Evolutionary conservation across 2,888 invertebrate species (phyloP), one percentile per base, ranked within the genome.

Genomic region (Autographa gamma): DNA sequence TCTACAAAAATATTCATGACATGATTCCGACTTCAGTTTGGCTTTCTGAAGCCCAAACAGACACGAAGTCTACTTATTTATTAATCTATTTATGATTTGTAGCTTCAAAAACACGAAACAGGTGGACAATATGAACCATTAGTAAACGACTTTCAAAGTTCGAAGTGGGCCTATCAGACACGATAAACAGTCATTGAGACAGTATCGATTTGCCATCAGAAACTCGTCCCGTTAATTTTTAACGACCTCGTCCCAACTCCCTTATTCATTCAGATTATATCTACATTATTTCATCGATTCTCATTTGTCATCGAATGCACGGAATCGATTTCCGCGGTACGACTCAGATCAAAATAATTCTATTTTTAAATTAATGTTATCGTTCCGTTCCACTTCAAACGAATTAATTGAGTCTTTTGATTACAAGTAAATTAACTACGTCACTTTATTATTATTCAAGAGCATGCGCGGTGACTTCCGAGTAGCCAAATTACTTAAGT

Each of bases 141-240:
- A 74, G 54, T 67, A 65, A 77, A 78, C 76, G 75, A 79, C 66
- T 61, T 67, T 61, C 43, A 73, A 76, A 79, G 63, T 61, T 67
- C 62, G 38, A 73, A 76, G 62, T 64, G 19, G 59, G 34, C 58
- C 67, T n/a, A 66, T 71, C 54, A 72, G 74, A 73, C 78, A 77
- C 77, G 66, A 69, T 73, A 74, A 76, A 76, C 68, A 79, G 64
- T 60, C 66, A 76, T 71, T 70, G 63, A 79, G 73, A 74, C 67
- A 19, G 59, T 92, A 94, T 94, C 86, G 94, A 94, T 94, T 95
- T 91, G 77, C 90, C 91, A 95, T 95, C 90, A 94, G 87, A 88
- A 79, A 87, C 83, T 85, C 83, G 82, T 80, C 82, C 82, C 90
- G 90, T 94, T 91, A 94, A 94, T 94, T 92, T 92, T 95, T 94